A percentile compares a stretch with the other conserved stretches of the same genome.
Conservation (phyloP, 2,797 vertebrate genomes). For the Anniella stebbinsi region DNA sequence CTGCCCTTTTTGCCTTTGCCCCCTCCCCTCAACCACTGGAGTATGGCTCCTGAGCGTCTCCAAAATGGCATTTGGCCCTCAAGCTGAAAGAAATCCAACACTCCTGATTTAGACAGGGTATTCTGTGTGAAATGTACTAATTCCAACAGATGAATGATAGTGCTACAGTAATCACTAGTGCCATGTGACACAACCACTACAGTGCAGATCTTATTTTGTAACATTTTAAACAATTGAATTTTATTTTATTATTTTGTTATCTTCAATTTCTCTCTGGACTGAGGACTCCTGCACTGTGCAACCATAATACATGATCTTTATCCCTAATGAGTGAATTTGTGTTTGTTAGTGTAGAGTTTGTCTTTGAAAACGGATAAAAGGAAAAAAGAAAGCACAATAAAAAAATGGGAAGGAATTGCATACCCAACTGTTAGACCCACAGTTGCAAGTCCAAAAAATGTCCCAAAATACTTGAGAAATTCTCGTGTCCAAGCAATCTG, state of each 20-base stretch:
- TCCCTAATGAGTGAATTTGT: neutral
- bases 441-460: constrained; percentile 83
- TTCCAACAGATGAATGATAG: neutral
- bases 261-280: neutral
- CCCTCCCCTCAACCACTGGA: too few relatives aligned
- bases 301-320: neutral
- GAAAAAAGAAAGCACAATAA: constrained; percentile 9
- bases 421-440: constrained; percentile 85
- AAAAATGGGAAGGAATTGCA: constrained; percentile 50
- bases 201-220: neutral
- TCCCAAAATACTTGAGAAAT: constrained; percentile 90
- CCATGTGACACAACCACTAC: neutral
- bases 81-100: too few relatives aligned
- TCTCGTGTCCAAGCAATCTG: constrained; percentile 91
- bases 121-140: too few relatives aligned
- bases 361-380: neutral
- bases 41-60: too few relatives aligned
- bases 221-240: neutral
- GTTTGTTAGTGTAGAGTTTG: neutral
- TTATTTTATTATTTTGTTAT: neutral
- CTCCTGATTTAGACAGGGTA: neutral
- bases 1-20: too few relatives aligned
- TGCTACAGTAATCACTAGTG: neutral
- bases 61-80: too few relatives aligned
- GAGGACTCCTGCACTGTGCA: neutral